phyloP scores from a whole-genome alignment of 2,113 vertebrate genomes.

The Phalacrocorax pelagicus region DNA sequence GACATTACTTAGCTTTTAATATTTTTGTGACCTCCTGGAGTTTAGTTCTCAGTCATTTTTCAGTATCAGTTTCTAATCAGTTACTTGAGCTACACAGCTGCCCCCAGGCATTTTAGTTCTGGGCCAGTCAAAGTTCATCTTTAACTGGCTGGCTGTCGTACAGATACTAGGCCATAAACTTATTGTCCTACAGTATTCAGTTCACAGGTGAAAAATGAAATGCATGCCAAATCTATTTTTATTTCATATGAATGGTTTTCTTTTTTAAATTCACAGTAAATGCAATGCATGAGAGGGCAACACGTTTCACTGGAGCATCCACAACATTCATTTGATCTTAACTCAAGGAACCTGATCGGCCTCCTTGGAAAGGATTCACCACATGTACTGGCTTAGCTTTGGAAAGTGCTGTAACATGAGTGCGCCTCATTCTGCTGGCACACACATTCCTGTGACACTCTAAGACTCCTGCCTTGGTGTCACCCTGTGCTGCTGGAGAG shows the following conservation, averaged over 20 bases:
- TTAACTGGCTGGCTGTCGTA: neutral
- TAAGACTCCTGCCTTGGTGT: neutral
- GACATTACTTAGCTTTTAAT: neutral
- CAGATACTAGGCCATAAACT: neutral
- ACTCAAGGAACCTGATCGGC: constrained; percentile 33
- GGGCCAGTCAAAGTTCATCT: constrained; percentile 4
- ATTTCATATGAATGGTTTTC: neutral
- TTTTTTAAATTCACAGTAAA: neutral
- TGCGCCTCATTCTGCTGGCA: constrained; percentile 29
- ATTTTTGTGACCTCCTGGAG: neutral
- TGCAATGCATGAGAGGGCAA: neutral
- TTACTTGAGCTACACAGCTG: constrained; percentile 47
- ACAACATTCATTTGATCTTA: constrained; percentile 31
- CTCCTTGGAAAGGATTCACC: constrained; percentile 44
- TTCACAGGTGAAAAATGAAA: neutral
- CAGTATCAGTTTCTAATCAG: constrained; percentile 34
- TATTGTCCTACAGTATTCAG: neutral
- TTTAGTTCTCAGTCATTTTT: constrained; percentile 1
- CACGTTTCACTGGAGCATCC: neutral
- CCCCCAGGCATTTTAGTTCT: constrained; percentile 9
- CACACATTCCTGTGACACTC: constrained; percentile 37
- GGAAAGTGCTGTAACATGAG: constrained; percentile 62
- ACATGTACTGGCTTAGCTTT: constrained; percentile 41
- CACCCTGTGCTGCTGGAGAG: neutral
- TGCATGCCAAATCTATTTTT: neutral